Evolutionary conservation across 2,888 invertebrate species (phyloP), one percentile per base, ranked within the genome.

Genomic region (Hecatera dysodea): DNA sequence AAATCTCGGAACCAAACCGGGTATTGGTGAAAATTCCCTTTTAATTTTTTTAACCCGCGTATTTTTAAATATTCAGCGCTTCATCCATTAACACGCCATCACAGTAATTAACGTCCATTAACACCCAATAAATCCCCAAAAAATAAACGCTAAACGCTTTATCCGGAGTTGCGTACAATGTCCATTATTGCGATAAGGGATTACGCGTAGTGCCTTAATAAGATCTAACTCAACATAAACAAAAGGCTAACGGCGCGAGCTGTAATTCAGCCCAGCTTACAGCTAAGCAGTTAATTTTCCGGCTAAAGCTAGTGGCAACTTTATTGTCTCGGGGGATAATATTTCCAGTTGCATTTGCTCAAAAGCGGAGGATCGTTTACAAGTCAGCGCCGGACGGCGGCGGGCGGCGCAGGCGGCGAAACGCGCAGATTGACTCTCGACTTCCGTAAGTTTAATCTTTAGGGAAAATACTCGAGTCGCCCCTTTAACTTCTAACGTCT

Each of bases 391-490:
- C 63, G 76, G 83, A 83, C 82, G 80, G 75, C 73, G 82, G 46
- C 46, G 63, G 22, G 39, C 55, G 50, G 56, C 83, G 86, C 87
- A 84, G 71, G 74, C 78, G 72, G 83, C 83, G 83, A 88, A 88
- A 88, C 88, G 87, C 88, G 82, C 83, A 85, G 89, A 89, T 90
- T 90, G 88, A 90, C 89, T 90, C 80, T 72, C 84, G 78, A 81
- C 70, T 83, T 81, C 86, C 70, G 56, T 44, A 73, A 85, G 80
- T 84, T 86, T 86, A 87, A 86, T 89, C 90, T 85, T 87, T 22
- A 68, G 88, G 89, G 89, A 85, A 87, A 89, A 89, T 86, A 87
- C 85, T 82, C 77, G 71, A 79, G 70, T 78, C 69, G 60, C 75
- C 61, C 80, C 80, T 77, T 80, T 76, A 78, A 82, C 82, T 82